Base-by-base conservation (phyloP, 2,113 vertebrate genomes). In the Oxyruncus cristatus region DNA sequence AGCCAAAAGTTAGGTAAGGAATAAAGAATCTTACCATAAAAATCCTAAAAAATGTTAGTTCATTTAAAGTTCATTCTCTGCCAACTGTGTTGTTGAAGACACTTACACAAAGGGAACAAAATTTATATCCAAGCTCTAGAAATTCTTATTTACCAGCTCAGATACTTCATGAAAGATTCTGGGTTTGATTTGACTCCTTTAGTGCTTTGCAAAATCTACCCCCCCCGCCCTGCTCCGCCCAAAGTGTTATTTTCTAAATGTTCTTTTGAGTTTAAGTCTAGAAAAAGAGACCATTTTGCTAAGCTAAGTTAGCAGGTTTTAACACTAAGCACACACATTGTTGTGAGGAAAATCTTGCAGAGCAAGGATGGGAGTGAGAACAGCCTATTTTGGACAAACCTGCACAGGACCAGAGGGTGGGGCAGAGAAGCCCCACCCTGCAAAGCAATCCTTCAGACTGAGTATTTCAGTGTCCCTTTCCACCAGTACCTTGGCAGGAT, bases 401-500 rank as follows among this genome's bases (percentile, higher is more conserved):
- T 49, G n/a, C 58, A 16, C 5, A 42, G 49, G 22, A 55, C 19
- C 33, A 78, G 21, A 41, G 22, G 0, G 12, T 2, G 0, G 22
- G 22, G 12, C 19, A 63, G 81, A 91, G 72, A 26, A 85, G 19
- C 8, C 7, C 18, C 35, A 42, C 5, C 14, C 19, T 26, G 44
- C 27, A 65, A n/a, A 71, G 35, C 8, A 61, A 0, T 27, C 53
- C 44, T 82, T 68, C 37, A 42, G 41, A 9, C 39, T 13, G 35
- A 2, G 4, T 9, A 37, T 28, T 77, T 56, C 26, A 18, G 13
- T 6, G 21, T 56, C 16, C 23, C 21, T 42, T 46, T 39, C 27
- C 1, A 1, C 55, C 47, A 74, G 61, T 61, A 19, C 9, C 17
- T 8, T 1, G 20, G 33, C 35, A 87, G 52, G 52, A 49, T 35